Percentiles rank a stretch among this genome's conserved stretches.
phyloP scores from a whole-genome alignment of 2,797 vertebrate genomes.

The Manis javanica region DNA sequence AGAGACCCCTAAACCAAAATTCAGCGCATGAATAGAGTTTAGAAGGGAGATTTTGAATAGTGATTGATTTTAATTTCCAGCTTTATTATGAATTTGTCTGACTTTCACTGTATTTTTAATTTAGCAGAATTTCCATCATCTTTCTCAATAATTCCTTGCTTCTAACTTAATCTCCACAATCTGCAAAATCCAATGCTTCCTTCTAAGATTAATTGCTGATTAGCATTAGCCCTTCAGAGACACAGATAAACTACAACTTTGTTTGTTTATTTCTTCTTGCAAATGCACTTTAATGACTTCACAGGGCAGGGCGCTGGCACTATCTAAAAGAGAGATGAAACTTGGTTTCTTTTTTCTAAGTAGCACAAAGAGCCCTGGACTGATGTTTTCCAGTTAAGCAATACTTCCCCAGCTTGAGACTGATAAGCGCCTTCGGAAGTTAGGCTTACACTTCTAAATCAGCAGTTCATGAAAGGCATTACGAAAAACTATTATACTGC shows the following conservation, averaged over 20 bases:
- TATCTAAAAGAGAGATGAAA: conserved; percentile 79
- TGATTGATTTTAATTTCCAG: conserved; percentile 70
- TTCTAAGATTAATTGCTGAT: background rate
- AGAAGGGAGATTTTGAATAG: conserved; percentile 70
- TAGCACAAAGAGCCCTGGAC: conserved; percentile 20
- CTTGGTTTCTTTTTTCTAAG: conserved; percentile 67
- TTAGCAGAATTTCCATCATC: background rate
- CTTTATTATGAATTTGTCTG: conserved; percentile 57
- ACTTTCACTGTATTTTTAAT: conserved; percentile 56
- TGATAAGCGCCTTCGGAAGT: conserved; percentile 86
- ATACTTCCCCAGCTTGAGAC: conserved; percentile 48
- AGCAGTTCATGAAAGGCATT: conserved; percentile 89
- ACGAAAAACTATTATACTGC: conserved; percentile 88
- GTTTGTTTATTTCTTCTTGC: conserved; percentile 74
- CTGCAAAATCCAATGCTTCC: conserved; percentile 52
- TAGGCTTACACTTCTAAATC: conserved; percentile 87
- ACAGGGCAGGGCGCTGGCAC: conserved; percentile 58
- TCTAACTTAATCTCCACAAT: conserved; percentile 35
- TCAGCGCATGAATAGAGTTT: conserved; percentile 74
- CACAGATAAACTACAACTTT: conserved; percentile 54
- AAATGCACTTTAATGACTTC: conserved; percentile 57
- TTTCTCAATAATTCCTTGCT: conserved; percentile 11
- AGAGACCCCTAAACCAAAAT: conserved; percentile 84
- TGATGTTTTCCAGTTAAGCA: conserved; percentile 63
- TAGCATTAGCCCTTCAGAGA: background rate